Base-by-base conservation (phyloP, 1,140 invertebrate species). In the Pectinophora gossypiella region DNA sequence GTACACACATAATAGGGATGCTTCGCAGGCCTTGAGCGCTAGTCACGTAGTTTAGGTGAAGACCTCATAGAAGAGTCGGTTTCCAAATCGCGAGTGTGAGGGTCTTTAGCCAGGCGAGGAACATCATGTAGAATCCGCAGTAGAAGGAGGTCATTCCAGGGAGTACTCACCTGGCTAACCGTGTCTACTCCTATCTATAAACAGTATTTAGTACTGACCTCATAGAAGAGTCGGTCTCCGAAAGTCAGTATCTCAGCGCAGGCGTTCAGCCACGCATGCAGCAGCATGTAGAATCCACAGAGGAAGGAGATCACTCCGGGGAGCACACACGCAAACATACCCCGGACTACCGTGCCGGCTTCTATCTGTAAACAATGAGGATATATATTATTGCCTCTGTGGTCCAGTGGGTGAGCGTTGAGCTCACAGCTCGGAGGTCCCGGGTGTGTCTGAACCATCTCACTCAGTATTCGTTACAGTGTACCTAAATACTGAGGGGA, bases 211-310 rank as follows among this genome's bases (percentile, higher is more conserved):
- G n/a, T n/a, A n/a, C 36, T 40, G n/a, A 93, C 93, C 86, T 92
- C 92, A 69, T 97, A 96, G 83, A 96, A 97, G 63, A 93, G 89
- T 52, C 95, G 88, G 79, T 98, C 97, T 3, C 92, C 95, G 84
- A 98, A 98, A 43, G 89, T 89, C 9, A 97, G 66, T 78, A 98
- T 90, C 84, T 98, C 97, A 2, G 95, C 95, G 69, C 93, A 95
- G 6, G 94, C 93, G 86, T 98, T 98, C 65, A 95, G 89, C 95
- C 95, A 98, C 0, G 93, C 92, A 76, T 98, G 97, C 1, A 98
- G 79, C 0, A 98, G 85, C 43, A 93, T 91, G 85, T 96, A 98
- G 79, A 98, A 98, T 5, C 90, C 93, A 48, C 93, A 91, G 2
- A 97, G 72, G 20, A 95, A 91, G 0, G 92, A 90, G 2, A 97